Base-by-base conservation (phyloP, 1,140 invertebrate species). In the Orius insidiosus region DNA sequence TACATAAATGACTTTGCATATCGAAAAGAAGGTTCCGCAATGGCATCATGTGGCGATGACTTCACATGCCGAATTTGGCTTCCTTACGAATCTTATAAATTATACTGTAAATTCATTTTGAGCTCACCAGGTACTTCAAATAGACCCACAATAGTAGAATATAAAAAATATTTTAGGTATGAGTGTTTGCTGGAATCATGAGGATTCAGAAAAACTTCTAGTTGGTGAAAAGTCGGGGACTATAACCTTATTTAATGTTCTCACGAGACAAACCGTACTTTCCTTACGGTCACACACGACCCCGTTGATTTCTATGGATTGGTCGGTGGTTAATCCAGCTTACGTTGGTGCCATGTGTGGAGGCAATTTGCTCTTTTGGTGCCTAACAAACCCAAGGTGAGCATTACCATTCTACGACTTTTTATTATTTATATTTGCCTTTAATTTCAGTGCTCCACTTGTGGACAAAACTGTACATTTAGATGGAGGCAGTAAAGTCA, bases 21-120 rank as follows among this genome's bases (percentile, higher is more conserved):
- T 67, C 77, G 82, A 54, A 70, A 73, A 5, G 70, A 72, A 38
- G 80, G 80, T 15, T 67, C 72, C 31, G 65, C 70, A 45, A 54
- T 85, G 33, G 80, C 77, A 11, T 82, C 78, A 34, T 75, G 75
- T 8, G 78, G 80, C 49, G 81, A 85, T 63, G 82, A 85, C 60
- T 70, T 75, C 35, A 78, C 76, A 0, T 82, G 78, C 57, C 69
- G 72, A 54, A 59, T 85, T 14, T 85, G 80, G 79, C 63, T 60
- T 35, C 57, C 65, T 1, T 59, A 66, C 35, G 68, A 72, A 34
- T 68, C 68, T 42, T 63, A 66, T 49, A 65, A 69, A 55, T 68
- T 65, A 51, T 55, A 68, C 15, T 60, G 66, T 32, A 70, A 66
- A 14, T 76, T 82, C 59, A 65, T 67, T 43, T 61, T 85, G 7